These are phyloP conservation scores for Crax fasciolata DNA, from an alignment of 2,797 vertebrate species.

Conservation along the genomic window DNA sequence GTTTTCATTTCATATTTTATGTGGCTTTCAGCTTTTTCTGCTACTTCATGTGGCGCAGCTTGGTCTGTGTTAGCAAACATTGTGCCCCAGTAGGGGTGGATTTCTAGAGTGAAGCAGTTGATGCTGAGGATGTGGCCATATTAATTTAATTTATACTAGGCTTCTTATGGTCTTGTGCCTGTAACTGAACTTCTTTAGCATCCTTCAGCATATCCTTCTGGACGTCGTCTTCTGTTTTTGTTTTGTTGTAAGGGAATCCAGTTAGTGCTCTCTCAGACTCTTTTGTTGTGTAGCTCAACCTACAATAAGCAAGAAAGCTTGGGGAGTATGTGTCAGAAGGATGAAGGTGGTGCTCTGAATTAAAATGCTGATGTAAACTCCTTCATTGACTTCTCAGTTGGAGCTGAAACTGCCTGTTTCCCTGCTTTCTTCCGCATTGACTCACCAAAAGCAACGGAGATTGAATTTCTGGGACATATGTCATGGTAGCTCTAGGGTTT, in stretches of 20 bases:
- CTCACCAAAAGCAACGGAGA: neutral
- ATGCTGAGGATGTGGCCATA: neutral
- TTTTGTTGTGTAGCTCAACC: neutral
- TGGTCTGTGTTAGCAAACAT: neutral
- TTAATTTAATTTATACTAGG: neutral
- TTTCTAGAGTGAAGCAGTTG: neutral
- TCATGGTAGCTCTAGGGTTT: constrained; percentile 38
- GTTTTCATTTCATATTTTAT: neutral
- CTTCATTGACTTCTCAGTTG: neutral
- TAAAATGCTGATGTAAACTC: constrained; percentile 1
- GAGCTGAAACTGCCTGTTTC: constrained; percentile 14
- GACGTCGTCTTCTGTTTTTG: neutral
- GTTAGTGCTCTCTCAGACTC: neutral
- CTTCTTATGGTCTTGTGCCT: neutral
- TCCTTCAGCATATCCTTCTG: neutral
- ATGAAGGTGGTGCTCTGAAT: neutral
- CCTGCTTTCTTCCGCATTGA: neutral
- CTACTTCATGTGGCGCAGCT: neutral
- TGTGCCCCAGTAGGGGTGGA: neutral
- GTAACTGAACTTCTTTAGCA: neutral
- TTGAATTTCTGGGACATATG: constrained; percentile 31
- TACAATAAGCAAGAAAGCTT: neutral
- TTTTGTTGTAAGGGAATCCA: neutral
- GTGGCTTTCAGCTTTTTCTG: neutral
- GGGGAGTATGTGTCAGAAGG: neutral